phyloP scores from a whole-genome alignment of 2,888 invertebrate genomes.

The Sipha maydis region DNA sequence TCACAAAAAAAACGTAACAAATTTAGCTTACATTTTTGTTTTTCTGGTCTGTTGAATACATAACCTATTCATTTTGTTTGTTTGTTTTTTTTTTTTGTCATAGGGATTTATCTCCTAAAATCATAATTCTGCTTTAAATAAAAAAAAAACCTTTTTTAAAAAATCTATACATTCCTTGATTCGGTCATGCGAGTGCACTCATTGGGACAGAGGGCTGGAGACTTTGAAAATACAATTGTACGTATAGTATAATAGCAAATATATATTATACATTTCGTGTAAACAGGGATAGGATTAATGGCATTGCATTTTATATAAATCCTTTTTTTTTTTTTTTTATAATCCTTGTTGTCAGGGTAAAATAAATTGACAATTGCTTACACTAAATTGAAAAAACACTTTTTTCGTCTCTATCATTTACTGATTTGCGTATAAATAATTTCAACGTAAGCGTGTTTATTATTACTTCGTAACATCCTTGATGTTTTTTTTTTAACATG shows the following conservation, averaged over 20 bases:
- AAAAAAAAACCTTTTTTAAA: slow-evolving; percentile 12
- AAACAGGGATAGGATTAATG: neutral
- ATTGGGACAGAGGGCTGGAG: neutral
- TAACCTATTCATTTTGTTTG: neutral
- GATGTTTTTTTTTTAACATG: neutral
- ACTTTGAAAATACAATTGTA: slow-evolving; percentile 28
- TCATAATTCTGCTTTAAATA: slow-evolving; percentile 5
- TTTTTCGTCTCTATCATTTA: neutral
- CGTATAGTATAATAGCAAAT: neutral
- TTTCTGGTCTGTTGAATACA: slow-evolving; percentile 31
- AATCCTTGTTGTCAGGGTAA: slow-evolving; percentile 15
- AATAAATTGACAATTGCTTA: slow-evolving; percentile 5
- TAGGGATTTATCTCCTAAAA: slow-evolving; percentile 25
- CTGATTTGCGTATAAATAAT: neutral
- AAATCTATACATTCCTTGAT: neutral
- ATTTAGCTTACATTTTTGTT: slow-evolving; percentile 23
- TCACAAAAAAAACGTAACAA: neutral
- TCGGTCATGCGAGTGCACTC: slow-evolving; percentile 41
- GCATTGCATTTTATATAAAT: neutral
- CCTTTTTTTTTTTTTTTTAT: slow-evolving; percentile 29
- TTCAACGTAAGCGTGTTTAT: neutral
- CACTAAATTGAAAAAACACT: neutral
- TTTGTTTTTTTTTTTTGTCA: slow-evolving; percentile 2
- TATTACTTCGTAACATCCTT: neutral
- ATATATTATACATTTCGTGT: neutral